These are phyloP conservation scores for Ploceus nigricollis DNA, from an alignment of 2,113 vertebrate genomes.

Conservation along the genomic window DNA sequence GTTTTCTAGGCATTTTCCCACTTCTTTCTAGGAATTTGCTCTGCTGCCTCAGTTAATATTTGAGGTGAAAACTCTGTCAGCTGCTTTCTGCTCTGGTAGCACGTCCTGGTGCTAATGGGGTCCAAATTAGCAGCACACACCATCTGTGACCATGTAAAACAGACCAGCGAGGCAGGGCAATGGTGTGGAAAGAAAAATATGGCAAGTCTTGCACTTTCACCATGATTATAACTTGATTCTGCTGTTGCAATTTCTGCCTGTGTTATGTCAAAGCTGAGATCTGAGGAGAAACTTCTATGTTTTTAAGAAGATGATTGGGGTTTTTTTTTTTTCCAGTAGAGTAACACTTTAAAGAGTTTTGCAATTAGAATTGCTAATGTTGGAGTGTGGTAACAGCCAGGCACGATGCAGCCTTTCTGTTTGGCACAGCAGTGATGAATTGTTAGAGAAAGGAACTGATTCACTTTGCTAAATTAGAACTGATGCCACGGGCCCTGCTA, in stretches of 20 bases:
- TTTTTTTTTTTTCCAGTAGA: not conserved
- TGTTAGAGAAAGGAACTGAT: conserved; percentile 48
- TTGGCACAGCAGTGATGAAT: conserved; percentile 7
- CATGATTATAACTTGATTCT: not conserved
- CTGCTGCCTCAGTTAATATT: not conserved
- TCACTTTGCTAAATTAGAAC: conserved; percentile 52
- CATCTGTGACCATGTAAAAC: not conserved
- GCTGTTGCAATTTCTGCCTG: not conserved
- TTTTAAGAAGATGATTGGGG: not conserved
- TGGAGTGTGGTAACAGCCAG: not conserved
- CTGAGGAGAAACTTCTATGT: not conserved
- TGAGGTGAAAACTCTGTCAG: not conserved
- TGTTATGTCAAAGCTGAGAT: not conserved
- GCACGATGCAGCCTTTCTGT: not conserved
- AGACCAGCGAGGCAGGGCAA: not conserved
- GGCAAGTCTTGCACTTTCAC: not conserved
- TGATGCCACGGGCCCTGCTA: not conserved
- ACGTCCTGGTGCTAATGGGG: not conserved
- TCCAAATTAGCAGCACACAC: not conserved
- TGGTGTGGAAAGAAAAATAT: not conserved
- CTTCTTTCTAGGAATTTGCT: not conserved
- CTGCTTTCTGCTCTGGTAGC: not conserved
- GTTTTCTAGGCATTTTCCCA: not conserved
- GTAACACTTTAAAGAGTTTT: conserved; percentile 15
- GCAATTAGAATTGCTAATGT: conserved; percentile 43